Percentiles rank a stretch among this genome's conserved stretches.
phyloP scores from a whole-genome alignment of 2,797 vertebrate species.

The Periparus ater region DNA sequence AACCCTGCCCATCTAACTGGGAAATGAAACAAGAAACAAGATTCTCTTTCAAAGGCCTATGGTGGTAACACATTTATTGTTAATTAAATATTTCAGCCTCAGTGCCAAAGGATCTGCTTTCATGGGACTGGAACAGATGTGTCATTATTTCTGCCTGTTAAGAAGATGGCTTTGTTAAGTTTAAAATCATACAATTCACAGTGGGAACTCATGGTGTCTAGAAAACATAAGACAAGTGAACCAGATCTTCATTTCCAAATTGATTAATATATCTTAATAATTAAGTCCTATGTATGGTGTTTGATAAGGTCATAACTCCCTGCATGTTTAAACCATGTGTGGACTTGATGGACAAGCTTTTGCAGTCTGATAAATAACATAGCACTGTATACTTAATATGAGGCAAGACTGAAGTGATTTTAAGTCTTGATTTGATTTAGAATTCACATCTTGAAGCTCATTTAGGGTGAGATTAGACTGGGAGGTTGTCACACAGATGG shows the following conservation, averaged over 20 bases:
- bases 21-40: neutral
- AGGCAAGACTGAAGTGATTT: neutral
- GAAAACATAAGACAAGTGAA: neutral
- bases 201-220: neutral
- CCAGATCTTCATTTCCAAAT: neutral
- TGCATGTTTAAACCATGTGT: neutral
- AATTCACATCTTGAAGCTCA: neutral
- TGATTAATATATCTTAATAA: neutral
- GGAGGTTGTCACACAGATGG: neutral
- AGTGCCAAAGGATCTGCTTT: conserved; percentile 7
- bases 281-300: neutral
- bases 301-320: neutral
- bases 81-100: conserved; percentile 36
- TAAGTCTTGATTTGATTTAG: neutral
- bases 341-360: neutral
- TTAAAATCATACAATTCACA: conserved; percentile 16
- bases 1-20: neutral
- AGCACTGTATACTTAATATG: neutral
- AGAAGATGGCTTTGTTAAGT: conserved; percentile 39
- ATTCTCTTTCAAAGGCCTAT: neutral
- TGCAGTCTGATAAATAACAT: neutral
- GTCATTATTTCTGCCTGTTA: conserved; percentile 14
- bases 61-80: neutral
- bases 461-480: neutral
- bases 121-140: neutral